phyloP scores from a whole-genome alignment of 2,888 invertebrate genomes.

The Microctonus aethiopoides region DNA sequence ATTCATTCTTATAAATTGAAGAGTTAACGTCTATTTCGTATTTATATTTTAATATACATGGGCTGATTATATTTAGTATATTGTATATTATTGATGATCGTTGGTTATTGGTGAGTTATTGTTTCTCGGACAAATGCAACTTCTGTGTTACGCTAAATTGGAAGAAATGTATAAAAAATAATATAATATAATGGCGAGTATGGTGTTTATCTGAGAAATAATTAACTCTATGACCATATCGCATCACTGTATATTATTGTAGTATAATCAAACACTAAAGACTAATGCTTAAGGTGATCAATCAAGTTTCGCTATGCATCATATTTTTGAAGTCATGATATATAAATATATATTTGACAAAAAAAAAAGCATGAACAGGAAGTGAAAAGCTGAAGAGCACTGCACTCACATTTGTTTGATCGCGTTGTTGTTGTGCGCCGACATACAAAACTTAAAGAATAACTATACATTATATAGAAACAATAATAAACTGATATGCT shows the following conservation, averaged over 20 bases:
- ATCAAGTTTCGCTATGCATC: constrained; percentile 54
- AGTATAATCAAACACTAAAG: constrained; percentile 66
- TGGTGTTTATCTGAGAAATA: background rate
- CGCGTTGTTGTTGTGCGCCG: background rate
- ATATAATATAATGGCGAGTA: background rate
- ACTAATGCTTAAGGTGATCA: constrained; percentile 64
- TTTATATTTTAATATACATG: constrained; percentile 64
- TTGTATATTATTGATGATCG: constrained; percentile 46
- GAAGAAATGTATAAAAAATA: constrained; percentile 12
- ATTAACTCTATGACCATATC: background rate
- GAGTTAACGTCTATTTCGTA: constrained; percentile 57
- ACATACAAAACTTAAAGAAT: background rate
- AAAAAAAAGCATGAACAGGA: constrained; percentile 38
- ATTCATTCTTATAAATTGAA: constrained; percentile 50
- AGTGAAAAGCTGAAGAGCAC: background rate
- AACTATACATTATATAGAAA: background rate
- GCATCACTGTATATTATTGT: constrained; percentile 61
- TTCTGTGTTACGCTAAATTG: background rate
- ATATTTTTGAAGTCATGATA: constrained; percentile 51
- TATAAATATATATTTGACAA: constrained; percentile 39
- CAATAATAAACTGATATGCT: background rate
- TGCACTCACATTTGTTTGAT: too few species aligned
- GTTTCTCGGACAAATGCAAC: background rate
- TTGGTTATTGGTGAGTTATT: background rate
- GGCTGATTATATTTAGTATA: constrained; percentile 61